Conservation (phyloP, 2,888 invertebrate genomes). For the Standfussiana lucernea region DNA sequence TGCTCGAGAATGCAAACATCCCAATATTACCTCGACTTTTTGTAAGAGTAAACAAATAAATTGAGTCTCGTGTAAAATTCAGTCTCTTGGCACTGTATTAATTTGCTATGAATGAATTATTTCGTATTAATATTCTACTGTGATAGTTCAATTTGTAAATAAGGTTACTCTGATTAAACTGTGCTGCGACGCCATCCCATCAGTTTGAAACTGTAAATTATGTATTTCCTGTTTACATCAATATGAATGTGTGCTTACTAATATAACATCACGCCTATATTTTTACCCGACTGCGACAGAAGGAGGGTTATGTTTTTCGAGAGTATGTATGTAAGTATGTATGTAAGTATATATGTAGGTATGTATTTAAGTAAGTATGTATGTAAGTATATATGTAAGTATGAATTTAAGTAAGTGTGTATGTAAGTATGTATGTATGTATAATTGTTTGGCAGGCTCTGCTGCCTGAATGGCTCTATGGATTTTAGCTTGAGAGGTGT, state of each 20-base stretch:
- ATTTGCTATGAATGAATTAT: conserved; percentile 52
- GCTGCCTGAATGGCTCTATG: too few relatives aligned
- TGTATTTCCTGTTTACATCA: conserved; percentile 10
- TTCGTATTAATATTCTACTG: conserved; percentile 48
- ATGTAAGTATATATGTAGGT: too few relatives aligned
- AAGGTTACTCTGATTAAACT: conserved; percentile 54
- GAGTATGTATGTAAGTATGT: too few relatives aligned
- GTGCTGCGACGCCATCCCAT: conserved; percentile 29
- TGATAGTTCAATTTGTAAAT: conserved; percentile 51
- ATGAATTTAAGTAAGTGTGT: too few relatives aligned
- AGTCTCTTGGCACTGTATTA: conserved; percentile 25
- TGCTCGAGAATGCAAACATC: not conserved
- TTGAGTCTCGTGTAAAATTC: not conserved
- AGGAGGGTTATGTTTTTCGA: too few relatives aligned
- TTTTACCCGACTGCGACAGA: too few relatives aligned
- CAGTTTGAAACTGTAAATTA: conserved; percentile 31
- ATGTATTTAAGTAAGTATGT: too few relatives aligned
- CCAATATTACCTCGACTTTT: not conserved
- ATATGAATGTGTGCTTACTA: not conserved
- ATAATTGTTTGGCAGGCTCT: too few relatives aligned
- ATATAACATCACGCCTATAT: not conserved
- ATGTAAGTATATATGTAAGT: too few relatives aligned
- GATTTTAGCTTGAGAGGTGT: too few relatives aligned
- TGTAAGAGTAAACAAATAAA: not conserved
- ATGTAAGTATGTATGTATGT: too few relatives aligned